These are phyloP conservation scores for Glyptemys insculpta DNA, from an alignment of 2,797 vertebrate species.

Conservation along the genomic window DNA sequence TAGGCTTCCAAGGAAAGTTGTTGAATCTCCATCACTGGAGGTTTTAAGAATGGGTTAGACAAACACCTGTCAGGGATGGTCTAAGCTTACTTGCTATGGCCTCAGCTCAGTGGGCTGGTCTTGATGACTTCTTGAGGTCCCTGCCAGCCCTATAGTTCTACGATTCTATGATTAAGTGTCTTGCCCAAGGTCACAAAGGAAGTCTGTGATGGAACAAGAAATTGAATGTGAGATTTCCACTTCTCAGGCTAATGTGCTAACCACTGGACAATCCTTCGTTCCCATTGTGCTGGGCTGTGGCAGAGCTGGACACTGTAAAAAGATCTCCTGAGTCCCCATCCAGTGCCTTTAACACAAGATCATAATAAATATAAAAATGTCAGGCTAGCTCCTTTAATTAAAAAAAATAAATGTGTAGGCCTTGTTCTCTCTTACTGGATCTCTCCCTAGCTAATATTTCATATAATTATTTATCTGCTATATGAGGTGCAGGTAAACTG, in stretches of 20 bases:
- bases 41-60: neutral
- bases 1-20: neutral
- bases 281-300: neutral
- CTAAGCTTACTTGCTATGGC: neutral
- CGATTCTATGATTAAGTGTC: neutral
- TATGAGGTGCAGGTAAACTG: neutral
- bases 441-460: neutral
- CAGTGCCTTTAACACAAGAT: neutral
- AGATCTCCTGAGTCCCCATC: neutral
- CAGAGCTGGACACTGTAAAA: neutral
- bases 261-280: neutral
- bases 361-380: neutral
- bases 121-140: neutral
- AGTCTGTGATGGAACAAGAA: neutral
- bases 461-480: neutral
- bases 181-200: neutral
- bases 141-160: neutral
- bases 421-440: neutral
- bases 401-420: neutral
- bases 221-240: neutral
- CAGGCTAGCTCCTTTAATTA: neutral
- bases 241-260: neutral
- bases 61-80: neutral
- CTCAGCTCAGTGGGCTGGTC: neutral
- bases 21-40: neutral